Evolutionary conservation across 2,113 vertebrate species (phyloP).

Genomic region (Chrysochloris asiatica): DNA sequence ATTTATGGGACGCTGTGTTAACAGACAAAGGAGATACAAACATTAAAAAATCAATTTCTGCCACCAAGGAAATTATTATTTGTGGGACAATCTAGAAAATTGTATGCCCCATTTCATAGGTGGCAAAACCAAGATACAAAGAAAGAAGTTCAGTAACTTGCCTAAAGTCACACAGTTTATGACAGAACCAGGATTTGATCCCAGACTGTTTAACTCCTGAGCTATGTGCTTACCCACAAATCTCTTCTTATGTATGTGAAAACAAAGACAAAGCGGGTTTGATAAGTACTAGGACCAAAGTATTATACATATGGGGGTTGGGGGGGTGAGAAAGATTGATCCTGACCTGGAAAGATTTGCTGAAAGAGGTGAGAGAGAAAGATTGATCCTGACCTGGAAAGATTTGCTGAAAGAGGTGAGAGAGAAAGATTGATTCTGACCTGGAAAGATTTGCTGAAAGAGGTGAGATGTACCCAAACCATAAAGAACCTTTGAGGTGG

Average conservation of each 20-base stretch:
- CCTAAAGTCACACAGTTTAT: not conserved
- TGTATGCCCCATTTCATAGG: not conserved
- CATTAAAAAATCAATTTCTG: not conserved
- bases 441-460: not conserved
- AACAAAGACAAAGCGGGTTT: not conserved
- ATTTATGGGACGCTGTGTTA: not conserved
- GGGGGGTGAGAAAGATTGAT: not conserved
- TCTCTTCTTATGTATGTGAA: not conserved
- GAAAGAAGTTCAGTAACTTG: not conserved
- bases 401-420: not conserved
- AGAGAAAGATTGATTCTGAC: not conserved
- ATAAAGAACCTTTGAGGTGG: too few relatives aligned
- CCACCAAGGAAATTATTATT: not conserved
- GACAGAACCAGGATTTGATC: not conserved
- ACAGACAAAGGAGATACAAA: not conserved
- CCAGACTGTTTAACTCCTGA: not conserved
- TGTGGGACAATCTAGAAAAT: too few relatives aligned
- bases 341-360: not conserved
- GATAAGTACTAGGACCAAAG: not conserved
- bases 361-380: not conserved
- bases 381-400: not conserved
- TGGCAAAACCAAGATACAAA: not conserved
- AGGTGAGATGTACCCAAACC: not conserved
- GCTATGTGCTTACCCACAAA: not conserved
- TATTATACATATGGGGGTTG: not conserved